A percentile compares a stretch with the other conserved stretches of the same genome.
These are phyloP conservation scores for Colaptes auratus DNA, from an alignment of 2,113 vertebrate genomes.

Conservation along the genomic window DNA sequence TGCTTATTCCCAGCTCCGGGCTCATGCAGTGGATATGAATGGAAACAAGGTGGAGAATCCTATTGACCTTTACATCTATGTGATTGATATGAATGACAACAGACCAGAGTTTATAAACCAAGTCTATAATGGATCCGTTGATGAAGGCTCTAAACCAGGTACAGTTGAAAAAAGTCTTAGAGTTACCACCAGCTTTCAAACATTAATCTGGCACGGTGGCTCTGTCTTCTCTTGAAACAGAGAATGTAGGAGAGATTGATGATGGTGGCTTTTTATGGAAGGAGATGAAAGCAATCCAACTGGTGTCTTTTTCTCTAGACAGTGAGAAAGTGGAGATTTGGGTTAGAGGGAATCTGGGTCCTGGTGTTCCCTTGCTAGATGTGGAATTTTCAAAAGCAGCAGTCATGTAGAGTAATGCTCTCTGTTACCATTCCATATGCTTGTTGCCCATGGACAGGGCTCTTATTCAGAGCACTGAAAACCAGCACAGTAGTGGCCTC, in stretches of 20 bases:
- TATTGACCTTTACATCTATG: slow-evolving; percentile 97
- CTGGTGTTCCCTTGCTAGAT: not conserved
- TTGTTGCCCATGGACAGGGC: fast-evolving
- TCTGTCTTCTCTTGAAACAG: not conserved
- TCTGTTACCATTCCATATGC: fast-evolving
- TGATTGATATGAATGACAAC: slow-evolving; percentile 99
- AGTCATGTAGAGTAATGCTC: not conserved
- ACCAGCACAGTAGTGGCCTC: not conserved
- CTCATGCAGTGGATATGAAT: slow-evolving; percentile 97
- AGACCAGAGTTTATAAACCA: slow-evolving; percentile 94
- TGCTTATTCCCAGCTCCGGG: slow-evolving; percentile 84
- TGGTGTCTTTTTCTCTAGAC: not conserved
- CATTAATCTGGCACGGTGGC: not conserved
- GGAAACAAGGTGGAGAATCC: slow-evolving; percentile 98
- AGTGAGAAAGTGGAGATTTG: not conserved
- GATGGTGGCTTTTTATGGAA: not conserved
- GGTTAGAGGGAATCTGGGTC: not conserved
- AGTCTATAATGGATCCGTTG: slow-evolving; percentile 95
- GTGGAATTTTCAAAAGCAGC: not conserved
- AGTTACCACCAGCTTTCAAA: not conserved
- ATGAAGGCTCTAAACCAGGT: slow-evolving; percentile 97
- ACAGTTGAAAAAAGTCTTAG: not conserved
- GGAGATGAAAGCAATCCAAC: not conserved
- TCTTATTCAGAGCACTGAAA: not conserved
- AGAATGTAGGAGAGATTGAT: not conserved